A percentile compares a stretch with the other conserved stretches of the same genome.
phyloP scores from a whole-genome alignment of 1,140 invertebrate genomes.

The Matsumurasca onukii region DNA sequence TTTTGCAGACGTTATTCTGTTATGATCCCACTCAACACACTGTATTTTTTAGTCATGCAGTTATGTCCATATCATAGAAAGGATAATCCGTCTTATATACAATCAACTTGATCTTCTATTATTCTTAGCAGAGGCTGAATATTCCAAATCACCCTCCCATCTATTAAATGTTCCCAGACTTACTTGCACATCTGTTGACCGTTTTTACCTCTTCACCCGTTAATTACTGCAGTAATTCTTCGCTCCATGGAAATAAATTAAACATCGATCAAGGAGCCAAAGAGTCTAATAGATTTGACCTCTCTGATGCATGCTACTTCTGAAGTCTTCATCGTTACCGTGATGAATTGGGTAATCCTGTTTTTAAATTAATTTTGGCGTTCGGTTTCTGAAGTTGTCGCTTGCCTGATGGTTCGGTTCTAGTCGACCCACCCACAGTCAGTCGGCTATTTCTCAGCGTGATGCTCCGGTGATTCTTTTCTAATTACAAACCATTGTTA shows the following conservation, averaged over 20 bases:
- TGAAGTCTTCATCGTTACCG: conserved; percentile 24
- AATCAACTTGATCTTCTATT: too few species aligned
- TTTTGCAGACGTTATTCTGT: too few species aligned
- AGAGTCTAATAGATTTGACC: conserved; percentile 19
- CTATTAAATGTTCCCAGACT: too few species aligned
- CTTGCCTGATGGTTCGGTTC: neutral
- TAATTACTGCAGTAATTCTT: neutral
- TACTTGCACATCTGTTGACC: too few species aligned
- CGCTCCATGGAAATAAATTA: neutral
- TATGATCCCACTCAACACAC: too few species aligned
- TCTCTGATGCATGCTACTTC: conserved; percentile 4
- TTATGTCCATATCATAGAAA: too few species aligned
- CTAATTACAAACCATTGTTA: conserved; percentile 21
- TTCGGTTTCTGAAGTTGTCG: conserved; percentile 12
- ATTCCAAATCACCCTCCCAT: too few species aligned
- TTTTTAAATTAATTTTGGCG: conserved; percentile 20
- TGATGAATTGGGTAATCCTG: conserved; percentile 23
- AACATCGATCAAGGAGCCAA: neutral
- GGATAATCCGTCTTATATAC: too few species aligned
- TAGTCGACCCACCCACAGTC: conserved; percentile 25
- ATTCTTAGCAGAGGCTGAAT: too few species aligned
- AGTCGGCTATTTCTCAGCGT: conserved; percentile 12
- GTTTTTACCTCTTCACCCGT: neutral
- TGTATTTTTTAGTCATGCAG: too few species aligned
- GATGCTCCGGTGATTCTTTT: conserved; percentile 4